phyloP scores from a whole-genome alignment of 2,113 vertebrate species.

The Amazona vittata region DNA sequence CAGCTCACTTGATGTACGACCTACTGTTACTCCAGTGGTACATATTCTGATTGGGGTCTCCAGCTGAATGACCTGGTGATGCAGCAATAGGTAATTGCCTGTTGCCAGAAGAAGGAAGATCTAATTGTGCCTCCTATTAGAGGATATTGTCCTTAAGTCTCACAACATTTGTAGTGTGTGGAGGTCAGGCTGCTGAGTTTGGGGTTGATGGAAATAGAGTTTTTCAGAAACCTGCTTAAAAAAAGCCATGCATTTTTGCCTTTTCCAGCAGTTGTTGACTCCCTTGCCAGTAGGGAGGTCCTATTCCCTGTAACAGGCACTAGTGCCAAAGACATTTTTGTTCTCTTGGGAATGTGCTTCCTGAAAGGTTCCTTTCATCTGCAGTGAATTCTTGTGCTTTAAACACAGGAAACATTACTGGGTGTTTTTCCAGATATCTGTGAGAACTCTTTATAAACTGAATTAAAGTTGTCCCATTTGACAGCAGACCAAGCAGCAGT shows the following conservation, averaged over 20 bases:
- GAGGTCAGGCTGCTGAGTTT: background rate
- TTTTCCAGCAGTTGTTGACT: background rate
- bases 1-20: background rate
- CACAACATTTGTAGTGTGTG: background rate
- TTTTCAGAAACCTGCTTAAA: background rate
- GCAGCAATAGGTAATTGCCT: background rate
- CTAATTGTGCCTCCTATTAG: background rate
- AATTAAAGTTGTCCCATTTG: background rate
- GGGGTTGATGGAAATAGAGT: background rate
- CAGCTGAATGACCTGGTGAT: background rate
- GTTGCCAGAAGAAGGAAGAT: background rate
- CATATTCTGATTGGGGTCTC: background rate
- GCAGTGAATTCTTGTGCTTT: background rate
- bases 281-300: background rate
- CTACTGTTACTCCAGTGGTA: background rate
- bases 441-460: background rate
- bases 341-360: background rate
- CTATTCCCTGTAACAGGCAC: background rate
- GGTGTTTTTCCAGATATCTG: background rate
- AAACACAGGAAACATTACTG: background rate
- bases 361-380: conserved; percentile 11
- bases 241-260: background rate
- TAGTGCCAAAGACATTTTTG: conserved; percentile 6
- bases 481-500: background rate
- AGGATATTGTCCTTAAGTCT: background rate